Percentiles rank a stretch among this genome's conserved stretches.
Evolutionary conservation across 2,113 vertebrate species (phyloP).

Genomic region (Elanus axillaris): DNA sequence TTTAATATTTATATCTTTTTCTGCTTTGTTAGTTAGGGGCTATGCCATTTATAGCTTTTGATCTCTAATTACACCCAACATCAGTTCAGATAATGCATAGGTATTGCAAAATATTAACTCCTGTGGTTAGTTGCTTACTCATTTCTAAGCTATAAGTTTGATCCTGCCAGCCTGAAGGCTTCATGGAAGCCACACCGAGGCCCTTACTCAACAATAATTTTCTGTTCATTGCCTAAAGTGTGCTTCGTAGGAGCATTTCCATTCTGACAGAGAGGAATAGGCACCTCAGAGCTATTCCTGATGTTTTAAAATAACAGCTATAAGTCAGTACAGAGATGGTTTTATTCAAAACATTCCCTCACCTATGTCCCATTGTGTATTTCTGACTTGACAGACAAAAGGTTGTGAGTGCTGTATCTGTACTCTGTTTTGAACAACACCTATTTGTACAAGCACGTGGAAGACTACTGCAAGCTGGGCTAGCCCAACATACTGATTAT

Average conservation of each 20-base stretch:
- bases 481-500: not conserved
- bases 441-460: not conserved
- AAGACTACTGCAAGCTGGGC: not conserved
- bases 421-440: not conserved
- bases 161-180: not conserved
- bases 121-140: not conserved
- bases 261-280: not conserved
- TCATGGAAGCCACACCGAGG: not conserved
- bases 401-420: too few species aligned
- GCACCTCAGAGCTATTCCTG: not conserved
- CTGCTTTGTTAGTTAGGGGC: not conserved
- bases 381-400: not conserved
- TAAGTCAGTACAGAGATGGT: not conserved
- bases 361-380: not conserved
- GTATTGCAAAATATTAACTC: not conserved
- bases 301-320: not conserved
- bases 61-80: not conserved
- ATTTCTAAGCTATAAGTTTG: not conserved
- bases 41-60: not conserved
- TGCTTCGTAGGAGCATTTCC: not conserved
- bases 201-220: not conserved
- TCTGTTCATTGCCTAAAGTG: not conserved
- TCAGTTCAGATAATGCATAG: not conserved
- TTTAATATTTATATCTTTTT: not conserved
- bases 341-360: not conserved